Evolutionary conservation across 2,888 invertebrate species (phyloP), one percentile per base, ranked within the genome.

Genomic region (Drosophila merina): DNA sequence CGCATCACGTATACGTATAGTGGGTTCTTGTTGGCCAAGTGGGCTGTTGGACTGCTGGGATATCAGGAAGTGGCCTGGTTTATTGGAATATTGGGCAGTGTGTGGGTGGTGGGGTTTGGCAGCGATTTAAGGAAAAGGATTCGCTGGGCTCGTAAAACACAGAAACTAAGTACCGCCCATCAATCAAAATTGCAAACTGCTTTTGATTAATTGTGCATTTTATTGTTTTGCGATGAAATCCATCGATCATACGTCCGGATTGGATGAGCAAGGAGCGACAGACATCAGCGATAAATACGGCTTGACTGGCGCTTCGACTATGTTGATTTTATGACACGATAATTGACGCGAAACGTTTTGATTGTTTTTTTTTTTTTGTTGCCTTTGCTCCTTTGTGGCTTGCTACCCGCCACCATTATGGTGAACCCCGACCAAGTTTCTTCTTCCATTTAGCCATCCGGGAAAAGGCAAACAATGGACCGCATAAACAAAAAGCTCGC

Each of bases 281-380:
- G 38, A 47, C 50, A 49, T 49, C 26, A 31, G 45, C 70, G 71
- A 70, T 62, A 70, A 63, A 68, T 59, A 49, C 48, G 62, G 59
- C 62, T 58, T 38, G 49, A 33, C 49, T 44, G 31, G 31, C 28
- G 50, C 50, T 33, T 58, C 55, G 49, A 38, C 59, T 66, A 66
- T 85, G 84, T 79, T 79, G 87, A 84, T 86, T 84, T 84, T 86
- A 86, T 78, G 86, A 86, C 79, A 82, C 85, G 79, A 84, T 85
- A 86, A 86, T 84, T 86, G 85, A 79, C 76, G 79, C 80, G 73
- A 75, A 79, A 66, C 76, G 75, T 66, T 84, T 86, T 82, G 76
- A 84, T 85, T 83, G 83, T 77, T 78, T 74, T 51, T 20, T 20
- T 20, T 20, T 20, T 20, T 20, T 20, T 20, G 20, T 20, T 20